phyloP scores from a whole-genome alignment of 2,797 vertebrate genomes.

The Linurgus olivaceus region DNA sequence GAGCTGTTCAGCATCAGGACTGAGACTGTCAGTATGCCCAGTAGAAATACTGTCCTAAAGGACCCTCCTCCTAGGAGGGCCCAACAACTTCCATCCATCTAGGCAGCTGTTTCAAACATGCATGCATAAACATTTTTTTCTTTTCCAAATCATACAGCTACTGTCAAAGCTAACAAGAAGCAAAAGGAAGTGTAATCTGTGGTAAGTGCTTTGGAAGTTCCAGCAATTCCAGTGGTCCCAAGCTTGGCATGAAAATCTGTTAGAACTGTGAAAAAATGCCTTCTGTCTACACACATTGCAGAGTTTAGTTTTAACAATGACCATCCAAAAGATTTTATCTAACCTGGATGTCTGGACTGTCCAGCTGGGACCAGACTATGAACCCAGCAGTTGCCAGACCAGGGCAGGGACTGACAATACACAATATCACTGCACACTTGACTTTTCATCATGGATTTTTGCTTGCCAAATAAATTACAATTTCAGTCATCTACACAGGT shows the following conservation, averaged over 20 bases:
- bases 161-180: neutral
- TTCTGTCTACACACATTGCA: neutral
- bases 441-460: neutral
- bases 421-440: neutral
- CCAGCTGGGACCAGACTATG: neutral
- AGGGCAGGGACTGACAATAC: neutral
- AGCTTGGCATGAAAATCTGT: neutral
- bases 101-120: neutral
- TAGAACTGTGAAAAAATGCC: neutral
- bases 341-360: neutral
- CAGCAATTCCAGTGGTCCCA: neutral
- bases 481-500: neutral
- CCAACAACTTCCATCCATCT: neutral
- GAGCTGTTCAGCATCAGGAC: neutral
- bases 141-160: neutral
- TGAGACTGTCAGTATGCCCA: neutral
- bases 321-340: neutral
- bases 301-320: neutral
- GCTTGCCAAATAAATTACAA: neutral
- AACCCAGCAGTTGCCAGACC: neutral
- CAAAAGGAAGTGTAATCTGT: neutral
- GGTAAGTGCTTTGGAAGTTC: neutral
- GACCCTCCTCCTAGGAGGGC: neutral
- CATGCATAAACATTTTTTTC: neutral
- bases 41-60: accelerated